Evolutionary conservation across 2,113 vertebrate genomes (phyloP).

Genomic region (Phaethornis superciliosus): DNA sequence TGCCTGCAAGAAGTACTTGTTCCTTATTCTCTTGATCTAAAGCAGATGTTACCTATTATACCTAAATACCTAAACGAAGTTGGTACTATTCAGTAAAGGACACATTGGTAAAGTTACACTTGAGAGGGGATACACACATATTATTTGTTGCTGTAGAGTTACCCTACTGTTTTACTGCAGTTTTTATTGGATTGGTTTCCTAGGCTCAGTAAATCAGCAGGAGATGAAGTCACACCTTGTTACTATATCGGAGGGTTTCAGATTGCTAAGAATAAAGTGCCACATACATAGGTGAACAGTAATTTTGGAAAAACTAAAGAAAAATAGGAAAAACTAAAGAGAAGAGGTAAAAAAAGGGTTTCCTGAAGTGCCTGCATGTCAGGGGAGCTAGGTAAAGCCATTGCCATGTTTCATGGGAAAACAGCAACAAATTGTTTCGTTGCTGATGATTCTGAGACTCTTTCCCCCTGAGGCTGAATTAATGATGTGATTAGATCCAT

Average conservation of each 20-base stretch:
- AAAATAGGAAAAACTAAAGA: neutral
- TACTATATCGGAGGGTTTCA: neutral
- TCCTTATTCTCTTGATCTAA: neutral
- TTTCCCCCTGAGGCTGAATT: neutral
- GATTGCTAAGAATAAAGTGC: neutral
- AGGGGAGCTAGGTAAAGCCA: neutral
- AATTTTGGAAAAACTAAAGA: neutral
- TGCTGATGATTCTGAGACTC: neutral
- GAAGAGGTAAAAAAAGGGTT: neutral
- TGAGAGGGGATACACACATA: neutral
- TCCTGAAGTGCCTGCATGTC: neutral
- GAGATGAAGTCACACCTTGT: neutral
- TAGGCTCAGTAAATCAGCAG: neutral
- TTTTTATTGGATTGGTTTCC: neutral
- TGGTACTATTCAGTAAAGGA: neutral
- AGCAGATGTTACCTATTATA: conserved; percentile 41
- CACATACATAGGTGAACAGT: neutral
- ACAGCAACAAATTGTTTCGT: neutral
- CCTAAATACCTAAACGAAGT: neutral
- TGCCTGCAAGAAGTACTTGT: neutral
- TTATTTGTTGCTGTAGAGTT: neutral
- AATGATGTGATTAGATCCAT: neutral
- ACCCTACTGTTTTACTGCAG: neutral
- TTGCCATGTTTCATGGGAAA: neutral
- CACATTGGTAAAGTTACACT: neutral